Conservation (phyloP, 1,140 invertebrate genomes). For the Bombus huntii region DNA sequence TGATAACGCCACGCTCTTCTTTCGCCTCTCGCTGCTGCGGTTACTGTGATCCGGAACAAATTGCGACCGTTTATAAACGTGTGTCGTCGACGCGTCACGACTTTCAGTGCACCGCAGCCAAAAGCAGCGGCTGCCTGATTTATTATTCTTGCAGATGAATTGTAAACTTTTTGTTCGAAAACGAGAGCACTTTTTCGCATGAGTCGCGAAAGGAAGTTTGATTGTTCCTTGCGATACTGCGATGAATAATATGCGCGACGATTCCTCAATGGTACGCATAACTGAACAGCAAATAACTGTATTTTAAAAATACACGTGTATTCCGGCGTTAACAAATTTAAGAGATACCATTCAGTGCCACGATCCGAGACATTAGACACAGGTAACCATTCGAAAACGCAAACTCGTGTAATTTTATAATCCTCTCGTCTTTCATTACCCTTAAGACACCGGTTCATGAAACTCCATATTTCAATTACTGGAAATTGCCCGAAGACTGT, state of each 20-base stretch:
- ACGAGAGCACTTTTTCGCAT: too few species aligned
- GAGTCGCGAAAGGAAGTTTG: neutral
- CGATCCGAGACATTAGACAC: neutral
- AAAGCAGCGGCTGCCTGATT: neutral
- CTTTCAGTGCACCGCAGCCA: too few species aligned
- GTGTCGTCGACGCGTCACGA: neutral
- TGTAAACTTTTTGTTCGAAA: neutral
- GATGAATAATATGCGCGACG: neutral
- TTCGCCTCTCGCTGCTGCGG: too few species aligned
- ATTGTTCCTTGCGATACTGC: neutral
- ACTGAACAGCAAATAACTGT: too few species aligned
- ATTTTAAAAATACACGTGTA: too few species aligned
- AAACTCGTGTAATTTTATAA: neutral
- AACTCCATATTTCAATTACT: neutral
- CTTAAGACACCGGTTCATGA: neutral
- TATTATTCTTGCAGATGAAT: neutral
- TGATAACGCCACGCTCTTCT: conserved; percentile 22
- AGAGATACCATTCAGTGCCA: neutral
- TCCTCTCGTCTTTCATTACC: neutral
- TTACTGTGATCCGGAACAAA: conserved; percentile 13
- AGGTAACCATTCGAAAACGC: neutral
- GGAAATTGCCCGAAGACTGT: neutral
- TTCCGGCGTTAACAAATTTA: neutral
- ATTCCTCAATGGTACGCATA: too few species aligned
- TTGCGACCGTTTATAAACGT: conserved; percentile 32